Evolutionary conservation across 23 tunicate genomes (phyloP).

Genomic region (Ascidia mentula): DNA sequence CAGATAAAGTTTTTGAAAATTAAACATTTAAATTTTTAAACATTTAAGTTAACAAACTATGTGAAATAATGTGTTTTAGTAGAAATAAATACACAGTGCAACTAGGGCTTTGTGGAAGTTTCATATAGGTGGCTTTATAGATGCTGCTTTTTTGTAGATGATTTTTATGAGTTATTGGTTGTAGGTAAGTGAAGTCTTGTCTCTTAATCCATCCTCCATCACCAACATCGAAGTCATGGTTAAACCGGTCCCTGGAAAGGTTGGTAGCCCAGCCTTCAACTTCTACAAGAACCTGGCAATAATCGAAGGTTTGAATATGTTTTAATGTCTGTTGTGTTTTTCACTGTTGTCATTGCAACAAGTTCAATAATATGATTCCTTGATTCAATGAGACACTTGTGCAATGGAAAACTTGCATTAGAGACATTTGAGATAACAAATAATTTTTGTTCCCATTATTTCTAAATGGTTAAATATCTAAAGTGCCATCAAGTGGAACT

Average conservation of each 20-base stretch:
- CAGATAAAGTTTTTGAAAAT: neutral
- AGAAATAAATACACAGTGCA: neutral
- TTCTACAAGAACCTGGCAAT: neutral
- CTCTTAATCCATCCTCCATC: neutral
- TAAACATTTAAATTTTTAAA: too few relatives aligned
- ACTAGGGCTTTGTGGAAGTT: neutral
- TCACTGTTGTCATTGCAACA: too few relatives aligned
- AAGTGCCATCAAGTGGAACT: too few relatives aligned
- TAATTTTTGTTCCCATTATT: too few relatives aligned
- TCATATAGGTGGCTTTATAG: neutral
- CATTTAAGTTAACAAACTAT: neutral
- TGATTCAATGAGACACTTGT: too few relatives aligned
- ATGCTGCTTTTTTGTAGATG: neutral
- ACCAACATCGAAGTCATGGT: neutral
- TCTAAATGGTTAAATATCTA: too few relatives aligned
- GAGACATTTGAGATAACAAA: too few relatives aligned
- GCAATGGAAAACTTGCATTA: too few relatives aligned
- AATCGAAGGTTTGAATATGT: neutral
- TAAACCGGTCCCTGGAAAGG: neutral
- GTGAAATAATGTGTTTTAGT: neutral
- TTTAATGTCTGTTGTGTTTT: too few relatives aligned
- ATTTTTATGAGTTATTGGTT: too few relatives aligned
- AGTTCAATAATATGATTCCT: too few relatives aligned
- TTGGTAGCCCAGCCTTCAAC: neutral
- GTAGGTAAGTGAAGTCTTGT: neutral